A percentile compares a stretch with the other conserved stretches of the same genome.
Conservation (phyloP, 2,888 invertebrate species). For the Esperia sulphurella region DNA sequence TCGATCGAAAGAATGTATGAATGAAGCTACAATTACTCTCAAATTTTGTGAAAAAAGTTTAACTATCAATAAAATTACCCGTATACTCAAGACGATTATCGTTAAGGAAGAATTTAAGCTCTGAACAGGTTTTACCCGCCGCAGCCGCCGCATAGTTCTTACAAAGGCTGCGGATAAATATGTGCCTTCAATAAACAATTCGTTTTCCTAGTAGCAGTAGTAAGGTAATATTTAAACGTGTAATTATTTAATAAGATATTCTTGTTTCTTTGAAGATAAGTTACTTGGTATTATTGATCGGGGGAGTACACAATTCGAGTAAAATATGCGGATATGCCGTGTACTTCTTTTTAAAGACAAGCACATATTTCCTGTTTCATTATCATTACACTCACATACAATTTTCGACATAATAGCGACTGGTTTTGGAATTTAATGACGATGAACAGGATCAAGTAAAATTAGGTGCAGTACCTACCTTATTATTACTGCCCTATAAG, state of each 20-base stretch:
- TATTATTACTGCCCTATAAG: no score
- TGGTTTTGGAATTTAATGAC: neutral
- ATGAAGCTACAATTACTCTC: no score
- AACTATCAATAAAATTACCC: neutral
- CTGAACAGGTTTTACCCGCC: constrained; percentile 4
- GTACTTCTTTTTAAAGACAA: neutral
- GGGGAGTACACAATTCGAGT: neutral
- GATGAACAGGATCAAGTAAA: neutral
- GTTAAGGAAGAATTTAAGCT: constrained; percentile 4
- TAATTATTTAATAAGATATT: neutral
- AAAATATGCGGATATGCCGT: neutral
- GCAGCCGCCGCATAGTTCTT: constrained; percentile 10
- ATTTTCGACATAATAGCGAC: neutral
- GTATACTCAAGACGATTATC: neutral
- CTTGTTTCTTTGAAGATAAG: neutral
- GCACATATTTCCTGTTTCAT: neutral
- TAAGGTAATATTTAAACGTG: constrained; percentile 11
- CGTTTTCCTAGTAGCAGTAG: constrained; percentile 15
- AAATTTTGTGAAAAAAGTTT: neutral
- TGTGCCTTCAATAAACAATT: constrained; percentile 16
- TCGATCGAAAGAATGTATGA: no score
- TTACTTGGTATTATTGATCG: neutral
- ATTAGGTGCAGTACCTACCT: no score
- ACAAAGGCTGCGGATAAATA: constrained; percentile 13
- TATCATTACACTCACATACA: neutral